Evolutionary conservation across 2,113 vertebrate genomes (phyloP).

Genomic region (Condylura cristata): DNA sequence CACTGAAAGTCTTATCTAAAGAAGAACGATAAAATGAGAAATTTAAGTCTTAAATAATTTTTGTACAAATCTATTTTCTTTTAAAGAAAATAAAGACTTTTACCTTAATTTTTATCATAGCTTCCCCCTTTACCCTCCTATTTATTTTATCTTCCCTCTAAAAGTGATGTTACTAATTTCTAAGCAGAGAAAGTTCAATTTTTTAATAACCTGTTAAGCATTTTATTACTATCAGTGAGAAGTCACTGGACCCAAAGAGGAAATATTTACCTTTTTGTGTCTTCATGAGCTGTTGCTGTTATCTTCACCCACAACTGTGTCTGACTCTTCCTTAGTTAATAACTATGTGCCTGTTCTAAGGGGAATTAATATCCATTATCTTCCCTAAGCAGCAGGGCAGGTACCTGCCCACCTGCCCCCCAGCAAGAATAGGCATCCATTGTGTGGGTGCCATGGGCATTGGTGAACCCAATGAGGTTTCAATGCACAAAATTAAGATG

Average conservation of each 20-base stretch:
- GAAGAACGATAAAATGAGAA: neutral
- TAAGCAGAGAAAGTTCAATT: neutral
- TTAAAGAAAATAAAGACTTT: neutral
- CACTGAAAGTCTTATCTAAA: neutral
- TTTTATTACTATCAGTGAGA: slow-evolving; percentile 33
- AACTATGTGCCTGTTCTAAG: neutral
- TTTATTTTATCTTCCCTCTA: neutral
- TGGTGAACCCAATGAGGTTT: neutral
- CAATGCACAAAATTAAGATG: neutral
- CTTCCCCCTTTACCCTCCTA: neutral
- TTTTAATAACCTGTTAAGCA: slow-evolving; percentile 38
- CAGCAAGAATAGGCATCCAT: neutral
- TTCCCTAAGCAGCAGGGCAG: neutral
- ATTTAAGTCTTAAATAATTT: neutral
- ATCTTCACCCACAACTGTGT: neutral
- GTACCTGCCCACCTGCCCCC: neutral
- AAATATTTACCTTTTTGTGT: neutral
- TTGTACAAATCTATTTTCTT: neutral
- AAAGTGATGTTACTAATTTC: slow-evolving; percentile 33
- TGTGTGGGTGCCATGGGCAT: neutral
- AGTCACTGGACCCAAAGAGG: neutral
- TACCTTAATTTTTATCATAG: neutral
- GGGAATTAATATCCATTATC: neutral
- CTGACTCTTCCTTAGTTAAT: neutral
- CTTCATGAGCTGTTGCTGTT: neutral